Evolutionary conservation across 2,113 vertebrate species (phyloP).

Genomic region (Dissostichus mawsoni): DNA sequence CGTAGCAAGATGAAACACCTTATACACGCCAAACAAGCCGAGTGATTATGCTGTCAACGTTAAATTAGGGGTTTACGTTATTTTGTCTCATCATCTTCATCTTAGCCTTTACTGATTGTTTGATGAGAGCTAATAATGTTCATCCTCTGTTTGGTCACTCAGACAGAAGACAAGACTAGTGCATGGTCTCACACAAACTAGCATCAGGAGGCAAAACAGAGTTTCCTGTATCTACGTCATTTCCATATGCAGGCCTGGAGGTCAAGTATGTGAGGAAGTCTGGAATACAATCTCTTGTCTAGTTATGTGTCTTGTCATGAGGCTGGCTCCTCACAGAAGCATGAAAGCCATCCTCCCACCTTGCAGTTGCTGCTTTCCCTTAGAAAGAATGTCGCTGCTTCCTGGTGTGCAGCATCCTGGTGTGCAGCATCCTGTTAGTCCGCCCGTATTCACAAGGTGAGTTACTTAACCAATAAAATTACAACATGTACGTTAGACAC

Average conservation of each 20-base stretch:
- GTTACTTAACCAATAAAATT: not conserved
- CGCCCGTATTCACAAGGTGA: constrained; percentile 9
- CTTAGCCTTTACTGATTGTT: not conserved
- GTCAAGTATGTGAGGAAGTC: constrained; percentile 38
- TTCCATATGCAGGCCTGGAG: constrained; percentile 49
- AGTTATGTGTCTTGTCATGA: not conserved
- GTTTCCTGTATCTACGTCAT: constrained; percentile 60
- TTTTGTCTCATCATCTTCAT: too few species aligned
- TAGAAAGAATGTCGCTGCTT: constrained; percentile 4
- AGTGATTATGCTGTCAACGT: not conserved
- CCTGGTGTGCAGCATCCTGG: not conserved
- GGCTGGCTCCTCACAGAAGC: not conserved
- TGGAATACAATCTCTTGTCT: constrained; percentile 25
- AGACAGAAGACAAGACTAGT: not conserved
- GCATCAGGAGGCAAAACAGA: constrained; percentile 18
- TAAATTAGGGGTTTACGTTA: not conserved
- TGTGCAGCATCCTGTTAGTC: constrained; percentile 33
- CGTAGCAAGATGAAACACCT: not conserved
- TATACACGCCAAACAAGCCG: not conserved
- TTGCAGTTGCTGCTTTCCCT: constrained; percentile 6
- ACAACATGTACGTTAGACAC: not conserved
- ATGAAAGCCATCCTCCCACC: not conserved
- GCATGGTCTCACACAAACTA: not conserved
- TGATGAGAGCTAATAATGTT: not conserved
- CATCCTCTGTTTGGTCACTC: not conserved